Evolutionary conservation across 2,113 vertebrate species (phyloP), one percentile per base, ranked within the genome.

Genomic region (Perccottus glenii): DNA sequence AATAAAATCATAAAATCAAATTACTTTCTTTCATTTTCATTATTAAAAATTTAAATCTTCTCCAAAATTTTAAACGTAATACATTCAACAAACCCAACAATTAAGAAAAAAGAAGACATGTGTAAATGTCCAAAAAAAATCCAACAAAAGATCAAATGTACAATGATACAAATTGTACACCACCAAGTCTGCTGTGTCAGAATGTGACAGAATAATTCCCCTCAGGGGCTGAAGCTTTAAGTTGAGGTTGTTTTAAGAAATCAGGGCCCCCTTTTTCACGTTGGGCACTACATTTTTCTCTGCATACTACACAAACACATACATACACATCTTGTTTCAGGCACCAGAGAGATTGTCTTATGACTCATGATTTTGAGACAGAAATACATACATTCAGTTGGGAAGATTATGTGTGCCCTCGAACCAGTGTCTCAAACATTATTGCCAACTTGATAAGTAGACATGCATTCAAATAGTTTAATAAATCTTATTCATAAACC

Each of bases 1-100:
- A 86, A 78, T 42, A 83, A 82, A 87, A n/a, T 58, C 70, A 79
- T 62, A 85, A 86, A 87, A 87, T 76, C 73, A 87, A 87, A 87
- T 76, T 71, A 81, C 67, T 53, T 77, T 85, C 66, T 60, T 66
- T 74, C 80, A 60, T 33, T 60, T 51, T 83, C 60, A 77, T 33
- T 63, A 74, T 73, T 49, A 61, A 49, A 73, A 82, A 86, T 42
- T 76, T 62, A 79, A 85, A 86, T 81, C 72, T 40, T 80, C 16
- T 5, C 75, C 53, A 40, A n/a, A n/a, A n/a, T n/a, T n/a, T 75
- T 14, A 48, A 83, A 61, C 40, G 53, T 19, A 76, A 76, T 88
- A 91, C 89, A 91, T 90, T 90, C 89, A 90, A 82, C 73, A 84
- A 88, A 89, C 64, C 73, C n/a, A 72, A 84, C 51, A 66, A 65